Base-by-base conservation (phyloP, 2,113 vertebrate genomes). In the Python bivittatus region DNA sequence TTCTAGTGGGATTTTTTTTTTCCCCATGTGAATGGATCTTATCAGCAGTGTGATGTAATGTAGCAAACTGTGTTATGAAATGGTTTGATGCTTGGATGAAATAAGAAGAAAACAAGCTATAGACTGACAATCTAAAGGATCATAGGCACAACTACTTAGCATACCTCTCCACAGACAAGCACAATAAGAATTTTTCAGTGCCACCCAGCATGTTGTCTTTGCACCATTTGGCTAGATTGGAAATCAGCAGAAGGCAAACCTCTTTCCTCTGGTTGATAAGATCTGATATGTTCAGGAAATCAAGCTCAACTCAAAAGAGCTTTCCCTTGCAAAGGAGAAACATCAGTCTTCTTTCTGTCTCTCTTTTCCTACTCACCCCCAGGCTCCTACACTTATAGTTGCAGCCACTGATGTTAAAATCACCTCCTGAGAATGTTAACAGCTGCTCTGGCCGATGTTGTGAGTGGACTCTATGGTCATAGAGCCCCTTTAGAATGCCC, bases 41-140 rank as follows among this genome's bases (percentile, higher is more conserved):
- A 60, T 29, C 88, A 91, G 3, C 2, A 93, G 13, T 17, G 53
- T 61, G 42, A 95, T 29, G n/a, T 95, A 87, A 15, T 20, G 29
- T 92, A 88, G 94, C 33, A 95, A 94, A 93, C 17, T 11, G 38
- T 83, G 92, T 93, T 91, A 91, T 91, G 53, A 93, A 84, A 83
- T 89, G 88, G 54, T 88, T 83, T 29, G 92, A 72, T 92, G 94
- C 90, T 93, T 96, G 94, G 87, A 84, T 94, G 52, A 33, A 94
- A 93, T 93, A 89, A 95, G 29, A 95, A 54, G 85, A 91, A 95
- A 85, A 96, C 27, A 93, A 94, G 92, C 42, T 94, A 64, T 90
- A 96, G 88, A 53, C 6, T 91, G 88, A 95, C 93, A 89, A 64
- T 20, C 93, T 38, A 60, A 10, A 25, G 93, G 95, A 84, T 89